Conservation (phyloP, 1,140 invertebrate species). For the Akabosia matsudoensis region DNA sequence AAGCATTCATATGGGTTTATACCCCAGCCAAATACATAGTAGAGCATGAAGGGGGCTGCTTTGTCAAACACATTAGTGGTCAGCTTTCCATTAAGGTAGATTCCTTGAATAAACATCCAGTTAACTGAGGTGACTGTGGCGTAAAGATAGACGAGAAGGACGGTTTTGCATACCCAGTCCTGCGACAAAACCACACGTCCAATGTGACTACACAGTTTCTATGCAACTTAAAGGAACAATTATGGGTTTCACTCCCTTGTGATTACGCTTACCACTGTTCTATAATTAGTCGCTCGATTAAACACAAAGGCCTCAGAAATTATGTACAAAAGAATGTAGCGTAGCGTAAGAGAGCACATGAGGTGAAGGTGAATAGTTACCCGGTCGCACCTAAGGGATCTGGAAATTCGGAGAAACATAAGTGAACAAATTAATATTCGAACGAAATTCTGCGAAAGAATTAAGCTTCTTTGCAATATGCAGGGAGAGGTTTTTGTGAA, state of each 20-base stretch:
- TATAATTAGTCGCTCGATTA: neutral
- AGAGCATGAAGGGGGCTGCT: conserved; percentile 53
- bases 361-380: neutral
- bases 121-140: conserved; percentile 55
- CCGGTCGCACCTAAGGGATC: neutral
- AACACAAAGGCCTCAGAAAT: neutral
- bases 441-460: neutral
- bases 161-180: conserved; percentile 55
- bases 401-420: neutral
- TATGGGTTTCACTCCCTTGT: no score
- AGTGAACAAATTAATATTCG: neutral
- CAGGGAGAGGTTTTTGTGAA: no score
- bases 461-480: no score
- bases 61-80: conserved; percentile 57
- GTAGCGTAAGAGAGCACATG: neutral
- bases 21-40: conserved; percentile 58
- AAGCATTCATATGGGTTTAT: conserved; percentile 17
- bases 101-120: conserved; percentile 61
- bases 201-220: neutral
- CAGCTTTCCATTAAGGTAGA: conserved; percentile 27
- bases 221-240: neutral
- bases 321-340: neutral
- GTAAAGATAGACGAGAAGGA: conserved; percentile 55
- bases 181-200: conserved; percentile 33
- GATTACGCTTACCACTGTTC: neutral